phyloP scores from a whole-genome alignment of 2,797 vertebrate genomes.

The Hipposideros larvatus region DNA sequence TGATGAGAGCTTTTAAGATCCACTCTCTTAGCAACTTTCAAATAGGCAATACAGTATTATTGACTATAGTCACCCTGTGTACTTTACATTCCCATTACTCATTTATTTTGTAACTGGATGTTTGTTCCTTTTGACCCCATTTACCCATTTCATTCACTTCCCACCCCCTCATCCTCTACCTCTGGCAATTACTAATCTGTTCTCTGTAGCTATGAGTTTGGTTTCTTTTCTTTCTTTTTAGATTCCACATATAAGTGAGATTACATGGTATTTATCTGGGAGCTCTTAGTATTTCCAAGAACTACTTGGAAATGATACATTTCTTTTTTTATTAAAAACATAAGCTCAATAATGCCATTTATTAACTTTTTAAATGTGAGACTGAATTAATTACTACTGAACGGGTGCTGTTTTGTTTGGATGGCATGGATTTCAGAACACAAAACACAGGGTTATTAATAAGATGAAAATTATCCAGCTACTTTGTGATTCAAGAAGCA shows the following conservation, averaged over 20 bases:
- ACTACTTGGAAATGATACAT: not conserved
- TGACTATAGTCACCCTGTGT: not conserved
- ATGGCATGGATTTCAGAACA: conserved; percentile 20
- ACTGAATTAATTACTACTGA: conserved; percentile 17
- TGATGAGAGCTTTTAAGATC: not conserved
- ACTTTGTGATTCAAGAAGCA: not conserved
- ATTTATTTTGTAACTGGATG: not conserved
- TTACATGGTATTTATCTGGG: not conserved
- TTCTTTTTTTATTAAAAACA: not conserved
- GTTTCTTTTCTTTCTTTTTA: not conserved
- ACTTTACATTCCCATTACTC: not conserved
- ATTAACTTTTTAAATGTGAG: conserved; percentile 43
- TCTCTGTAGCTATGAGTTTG: not conserved
- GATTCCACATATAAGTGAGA: not conserved
- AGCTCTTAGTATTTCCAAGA: not conserved
- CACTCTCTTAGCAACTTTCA: not conserved
- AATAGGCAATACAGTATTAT: not conserved
- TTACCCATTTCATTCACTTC: not conserved
- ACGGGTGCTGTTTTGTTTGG: not conserved
- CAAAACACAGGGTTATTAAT: conserved; percentile 24
- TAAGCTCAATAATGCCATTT: conserved; percentile 1
- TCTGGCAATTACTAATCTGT: not conserved
- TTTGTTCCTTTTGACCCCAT: not conserved
- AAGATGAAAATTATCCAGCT: not conserved
- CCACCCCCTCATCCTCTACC: not conserved